Conservation (phyloP, 1,140 invertebrate genomes). For the Musca vetustissima region DNA sequence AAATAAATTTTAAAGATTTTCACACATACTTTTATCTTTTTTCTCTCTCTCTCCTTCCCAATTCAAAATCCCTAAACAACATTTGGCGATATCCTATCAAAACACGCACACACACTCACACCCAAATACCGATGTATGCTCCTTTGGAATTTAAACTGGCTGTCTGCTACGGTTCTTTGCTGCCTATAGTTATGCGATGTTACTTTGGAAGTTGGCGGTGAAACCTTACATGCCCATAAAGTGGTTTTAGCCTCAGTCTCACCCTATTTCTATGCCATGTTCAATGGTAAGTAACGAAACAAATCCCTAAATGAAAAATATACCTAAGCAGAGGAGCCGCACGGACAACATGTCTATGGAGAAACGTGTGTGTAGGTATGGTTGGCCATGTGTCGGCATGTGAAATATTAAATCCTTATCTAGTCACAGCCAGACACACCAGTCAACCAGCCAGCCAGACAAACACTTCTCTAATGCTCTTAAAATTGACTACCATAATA, state of each 20-base stretch:
- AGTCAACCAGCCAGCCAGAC: too few species aligned
- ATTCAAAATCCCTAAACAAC: too few species aligned
- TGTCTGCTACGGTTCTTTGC: background rate
- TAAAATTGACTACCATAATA: background rate
- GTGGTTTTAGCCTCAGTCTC: constrained; percentile 77
- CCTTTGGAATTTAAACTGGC: background rate
- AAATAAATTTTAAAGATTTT: too few species aligned
- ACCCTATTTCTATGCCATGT: constrained; percentile 85
- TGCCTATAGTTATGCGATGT: constrained; percentile 69
- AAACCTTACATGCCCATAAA: constrained; percentile 68
- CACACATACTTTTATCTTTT: too few species aligned
- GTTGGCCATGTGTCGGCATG: background rate
- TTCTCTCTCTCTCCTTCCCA: too few species aligned
- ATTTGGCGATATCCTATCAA: too few species aligned
- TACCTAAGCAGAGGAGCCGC: too few species aligned
- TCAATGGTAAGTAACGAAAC: constrained; percentile 65
- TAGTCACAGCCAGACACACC: too few species aligned
- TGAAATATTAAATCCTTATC: background rate
- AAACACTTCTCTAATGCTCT: too few species aligned
- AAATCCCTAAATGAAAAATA: background rate
- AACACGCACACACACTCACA: too few species aligned
- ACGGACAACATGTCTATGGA: background rate
- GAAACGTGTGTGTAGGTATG: background rate
- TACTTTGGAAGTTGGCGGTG: constrained; percentile 66
- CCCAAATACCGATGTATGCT: too few species aligned